phyloP scores from a whole-genome alignment of 2,888 invertebrate species.

The Ennomos erosarius region DNA sequence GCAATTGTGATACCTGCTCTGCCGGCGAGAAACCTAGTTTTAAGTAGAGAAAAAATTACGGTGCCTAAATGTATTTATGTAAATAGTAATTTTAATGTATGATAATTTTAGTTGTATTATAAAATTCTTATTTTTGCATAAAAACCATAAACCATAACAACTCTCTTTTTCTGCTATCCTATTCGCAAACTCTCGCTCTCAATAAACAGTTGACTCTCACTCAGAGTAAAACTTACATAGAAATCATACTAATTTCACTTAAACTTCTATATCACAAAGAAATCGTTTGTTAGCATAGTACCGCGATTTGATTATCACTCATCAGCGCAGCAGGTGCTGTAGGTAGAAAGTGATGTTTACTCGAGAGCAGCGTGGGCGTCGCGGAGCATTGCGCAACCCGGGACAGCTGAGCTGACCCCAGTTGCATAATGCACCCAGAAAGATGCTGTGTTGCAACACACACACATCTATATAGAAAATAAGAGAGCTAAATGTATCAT shows the following conservation, averaged over 20 bases:
- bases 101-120: slow-evolving; percentile 82
- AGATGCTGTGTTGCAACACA: slow-evolving; percentile 69
- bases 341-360: slow-evolving; percentile 77
- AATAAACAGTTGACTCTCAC: slow-evolving; percentile 1
- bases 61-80: slow-evolving; percentile 86
- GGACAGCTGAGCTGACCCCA: slow-evolving; percentile 69
- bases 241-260: slow-evolving; percentile 8
- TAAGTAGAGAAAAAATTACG: slow-evolving; percentile 85
- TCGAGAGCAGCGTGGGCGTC: slow-evolving; percentile 57
- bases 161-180: slow-evolving; percentile 35
- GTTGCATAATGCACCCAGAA: slow-evolving; percentile 74
- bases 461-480: slow-evolving; percentile 68
- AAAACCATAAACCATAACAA: slow-evolving; percentile 68
- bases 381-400: slow-evolving; percentile 59
- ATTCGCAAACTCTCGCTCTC: slow-evolving; percentile 10
- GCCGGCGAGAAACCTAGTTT: slow-evolving; percentile 80
- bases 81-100: slow-evolving; percentile 85
- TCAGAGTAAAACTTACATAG: neutral
- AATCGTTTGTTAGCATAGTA: slow-evolving; percentile 45
- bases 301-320: slow-evolving; percentile 53
- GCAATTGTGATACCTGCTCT: slow-evolving; percentile 81
- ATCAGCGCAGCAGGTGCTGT: slow-evolving; percentile 58
- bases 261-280: slow-evolving; percentile 26
- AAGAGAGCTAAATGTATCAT: slow-evolving; percentile 75
- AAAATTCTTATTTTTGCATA: slow-evolving; percentile 81